Base-by-base conservation (phyloP, 2,797 vertebrate species). In the Petrocephalus schoutedeni region DNA sequence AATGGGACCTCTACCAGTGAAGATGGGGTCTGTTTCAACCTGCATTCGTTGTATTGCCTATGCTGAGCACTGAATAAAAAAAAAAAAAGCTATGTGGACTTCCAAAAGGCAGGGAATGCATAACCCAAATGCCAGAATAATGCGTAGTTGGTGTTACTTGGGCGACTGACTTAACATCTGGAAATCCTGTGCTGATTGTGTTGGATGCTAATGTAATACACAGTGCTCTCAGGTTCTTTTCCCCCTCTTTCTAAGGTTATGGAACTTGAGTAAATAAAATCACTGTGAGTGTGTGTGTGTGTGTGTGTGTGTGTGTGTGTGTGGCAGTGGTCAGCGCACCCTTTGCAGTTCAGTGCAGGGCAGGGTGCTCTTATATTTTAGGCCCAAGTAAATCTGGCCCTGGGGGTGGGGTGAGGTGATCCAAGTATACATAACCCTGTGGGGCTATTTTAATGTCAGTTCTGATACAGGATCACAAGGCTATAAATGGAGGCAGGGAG, bases 331-430 rank as follows among this genome's bases (percentile, higher is more conserved):
- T 49, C 74, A 49, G 16, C 74, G 10, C 74, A 80, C 41, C 74
- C 36, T 80, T 41, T 49, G 36, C 71, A 77, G 71, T 77, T 49
- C 71, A 49, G 74, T 16, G 45, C 36, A 80, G 74, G 74, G 74
- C 74, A 80, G 74, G 74, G 74, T 80, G 74, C 28, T 16, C 67
- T 80, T 80, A 10, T 80, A 80, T 80, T 80, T 80, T 80, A 80
- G 41, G 45, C 74, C 74, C 74, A 49, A 21, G 36, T 80, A 80
- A 80, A 80, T 80, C 16, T 80, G 74, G 74, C 74, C 41, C 2
- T 49, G 74, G 74, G 71, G 41, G 74, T 80, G 16, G 74, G 74
- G 45, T 80, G 19, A 49, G 74, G 74, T 80, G 74, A 80, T 21
- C 41, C 74, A 80, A 80, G 74, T 80, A 49, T 41, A 80, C 74